These are phyloP conservation scores for Triplophysa yarkandensis DNA, from an alignment of 2,797 vertebrate species.

Conservation along the genomic window DNA sequence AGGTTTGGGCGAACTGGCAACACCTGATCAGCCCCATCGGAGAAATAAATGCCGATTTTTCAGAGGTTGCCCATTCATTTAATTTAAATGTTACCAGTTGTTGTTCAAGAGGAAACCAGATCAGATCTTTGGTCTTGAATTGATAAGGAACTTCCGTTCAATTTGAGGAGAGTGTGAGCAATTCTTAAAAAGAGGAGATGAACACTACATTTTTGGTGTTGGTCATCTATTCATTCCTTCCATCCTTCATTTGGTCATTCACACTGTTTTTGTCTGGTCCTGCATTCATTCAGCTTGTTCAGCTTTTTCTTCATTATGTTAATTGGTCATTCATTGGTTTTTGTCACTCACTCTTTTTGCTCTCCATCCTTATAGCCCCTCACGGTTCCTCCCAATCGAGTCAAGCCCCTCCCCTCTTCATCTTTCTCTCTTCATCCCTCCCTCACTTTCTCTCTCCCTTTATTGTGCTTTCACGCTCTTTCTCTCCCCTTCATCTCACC, in stretches of 20 bases:
- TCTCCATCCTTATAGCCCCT: constrained; percentile 16
- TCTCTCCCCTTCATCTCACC: constrained; percentile 80
- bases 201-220: no score
- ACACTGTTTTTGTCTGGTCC: not conserved
- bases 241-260: not conserved
- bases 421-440: constrained; percentile 56
- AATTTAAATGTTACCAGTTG: no score
- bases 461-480: constrained; percentile 61
- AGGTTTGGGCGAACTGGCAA: no score
- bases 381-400: not conserved
- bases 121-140: no score
- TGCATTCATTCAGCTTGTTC: not conserved
- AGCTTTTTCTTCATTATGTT: not conserved
- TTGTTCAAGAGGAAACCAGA: no score
- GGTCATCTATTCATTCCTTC: not conserved
- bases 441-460: constrained; percentile 58
- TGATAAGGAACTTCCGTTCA: no score
- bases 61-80: no score
- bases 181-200: no score
- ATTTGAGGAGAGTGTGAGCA: no score
- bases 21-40: no score
- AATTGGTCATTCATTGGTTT: not conserved
- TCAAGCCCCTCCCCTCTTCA: not conserved
- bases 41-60: no score
- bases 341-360: constrained; percentile 6